Evolutionary conservation across 2,113 vertebrate genomes (phyloP).

Genomic region (Phaethon lepturus): DNA sequence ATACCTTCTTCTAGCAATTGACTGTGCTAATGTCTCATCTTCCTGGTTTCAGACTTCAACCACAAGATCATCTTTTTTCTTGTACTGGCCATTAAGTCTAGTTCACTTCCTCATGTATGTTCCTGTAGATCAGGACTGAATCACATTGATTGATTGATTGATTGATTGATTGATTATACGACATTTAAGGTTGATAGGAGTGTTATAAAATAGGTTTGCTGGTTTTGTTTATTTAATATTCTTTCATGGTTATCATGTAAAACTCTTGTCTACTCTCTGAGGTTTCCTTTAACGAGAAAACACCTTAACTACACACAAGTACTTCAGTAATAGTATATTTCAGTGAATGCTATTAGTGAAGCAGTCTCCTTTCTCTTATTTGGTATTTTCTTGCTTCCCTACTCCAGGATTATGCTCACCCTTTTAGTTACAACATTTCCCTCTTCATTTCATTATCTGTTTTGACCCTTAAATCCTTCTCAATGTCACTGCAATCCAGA

Average conservation of each 20-base stretch:
- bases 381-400: neutral
- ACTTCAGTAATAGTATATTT: neutral
- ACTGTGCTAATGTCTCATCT: neutral
- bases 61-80: neutral
- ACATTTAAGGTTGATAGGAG: neutral
- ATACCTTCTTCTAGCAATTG: neutral
- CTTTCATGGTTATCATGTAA: neutral
- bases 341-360: neutral
- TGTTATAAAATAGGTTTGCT: neutral
- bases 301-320: neutral
- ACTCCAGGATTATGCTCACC: neutral
- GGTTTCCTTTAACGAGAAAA: neutral
- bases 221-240: neutral
- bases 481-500: neutral
- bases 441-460: neutral
- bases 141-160: neutral
- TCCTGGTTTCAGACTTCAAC: neutral
- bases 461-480: neutral
- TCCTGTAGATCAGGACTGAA: neutral
- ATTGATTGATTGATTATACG: neutral
- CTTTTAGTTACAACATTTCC: neutral
- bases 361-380: neutral
- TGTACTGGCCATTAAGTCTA: neutral
- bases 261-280: neutral
- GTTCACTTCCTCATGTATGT: neutral